Percentiles rank a stretch among this genome's conserved stretches.
phyloP scores from a whole-genome alignment of 2,797 vertebrate genomes.

The Phataginus tetradactyla region DNA sequence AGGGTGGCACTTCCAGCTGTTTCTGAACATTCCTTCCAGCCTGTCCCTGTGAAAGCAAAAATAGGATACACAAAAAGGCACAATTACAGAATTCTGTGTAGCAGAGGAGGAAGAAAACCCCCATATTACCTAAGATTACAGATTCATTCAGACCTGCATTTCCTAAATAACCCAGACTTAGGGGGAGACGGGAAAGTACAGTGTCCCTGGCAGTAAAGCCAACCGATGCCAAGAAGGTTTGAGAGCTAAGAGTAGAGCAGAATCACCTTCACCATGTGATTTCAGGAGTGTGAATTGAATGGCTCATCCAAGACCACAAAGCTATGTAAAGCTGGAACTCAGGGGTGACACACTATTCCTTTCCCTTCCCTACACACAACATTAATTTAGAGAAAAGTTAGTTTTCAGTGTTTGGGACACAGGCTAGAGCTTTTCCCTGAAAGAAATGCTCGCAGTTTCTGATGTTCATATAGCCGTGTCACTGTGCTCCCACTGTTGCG shows the following conservation, averaged over 20 bases:
- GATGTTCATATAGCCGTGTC: fast-evolving
- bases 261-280: neutral
- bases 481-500: no score
- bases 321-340: neutral
- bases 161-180: neutral
- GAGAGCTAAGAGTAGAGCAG: neutral
- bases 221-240: neutral
- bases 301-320: neutral
- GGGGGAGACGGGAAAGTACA: fast-evolving
- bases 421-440: neutral
- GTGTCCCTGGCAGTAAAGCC: neutral
- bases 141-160: neutral
- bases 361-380: neutral
- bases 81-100: neutral
- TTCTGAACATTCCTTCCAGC: neutral
- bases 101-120: neutral
- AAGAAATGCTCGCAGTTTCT: neutral
- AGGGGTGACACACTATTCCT: no score
- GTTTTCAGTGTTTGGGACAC: neutral
- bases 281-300: neutral
- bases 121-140: neutral
- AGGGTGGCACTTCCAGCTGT: neutral
- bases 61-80: neutral
- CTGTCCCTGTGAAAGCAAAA: neutral
- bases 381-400: neutral